These are phyloP conservation scores for Drosophila acutilabella DNA, from an alignment of 2,888 invertebrate genomes.

Conservation along the genomic window DNA sequence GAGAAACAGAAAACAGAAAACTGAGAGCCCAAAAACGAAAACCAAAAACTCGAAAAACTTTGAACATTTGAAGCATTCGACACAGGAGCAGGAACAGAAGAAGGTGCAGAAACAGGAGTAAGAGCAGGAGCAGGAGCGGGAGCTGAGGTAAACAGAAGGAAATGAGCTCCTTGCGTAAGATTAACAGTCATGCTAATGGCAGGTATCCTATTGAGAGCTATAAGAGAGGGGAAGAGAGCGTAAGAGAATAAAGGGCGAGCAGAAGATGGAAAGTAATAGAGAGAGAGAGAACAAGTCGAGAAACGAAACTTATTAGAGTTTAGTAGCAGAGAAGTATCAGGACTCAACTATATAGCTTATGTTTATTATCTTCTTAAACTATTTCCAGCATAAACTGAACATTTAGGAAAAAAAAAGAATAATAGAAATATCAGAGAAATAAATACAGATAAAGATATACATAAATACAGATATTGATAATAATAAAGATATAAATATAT, in stretches of 20 bases:
- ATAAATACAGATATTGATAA: not conserved
- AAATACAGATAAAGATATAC: not conserved
- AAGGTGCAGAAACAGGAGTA: not conserved
- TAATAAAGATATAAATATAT: too few species aligned
- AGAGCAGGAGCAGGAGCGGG: not conserved
- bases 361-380: too few species aligned
- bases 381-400: too few species aligned
- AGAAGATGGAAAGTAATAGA: not conserved
- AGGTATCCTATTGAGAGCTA: conserved; percentile 10
- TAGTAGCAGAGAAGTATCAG: not conserved
- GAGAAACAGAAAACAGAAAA: conserved; percentile 4
- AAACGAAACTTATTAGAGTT: not conserved
- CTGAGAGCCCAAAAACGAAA: conserved; percentile 10
- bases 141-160: conserved; percentile 1
- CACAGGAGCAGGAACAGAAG: conserved; percentile 40
- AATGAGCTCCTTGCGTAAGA: conserved; percentile 34
- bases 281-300: not conserved
- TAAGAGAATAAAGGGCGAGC: not conserved
- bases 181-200: conserved; percentile 26
- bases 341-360: too few species aligned
- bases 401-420: too few species aligned
- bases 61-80: conserved; percentile 48
- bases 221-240: not conserved
- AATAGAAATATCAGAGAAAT: too few species aligned
- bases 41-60: not conserved